Evolutionary conservation across 2,797 vertebrate species (phyloP), one percentile per base, ranked within the genome.

Genomic region (Platalea minor): DNA sequence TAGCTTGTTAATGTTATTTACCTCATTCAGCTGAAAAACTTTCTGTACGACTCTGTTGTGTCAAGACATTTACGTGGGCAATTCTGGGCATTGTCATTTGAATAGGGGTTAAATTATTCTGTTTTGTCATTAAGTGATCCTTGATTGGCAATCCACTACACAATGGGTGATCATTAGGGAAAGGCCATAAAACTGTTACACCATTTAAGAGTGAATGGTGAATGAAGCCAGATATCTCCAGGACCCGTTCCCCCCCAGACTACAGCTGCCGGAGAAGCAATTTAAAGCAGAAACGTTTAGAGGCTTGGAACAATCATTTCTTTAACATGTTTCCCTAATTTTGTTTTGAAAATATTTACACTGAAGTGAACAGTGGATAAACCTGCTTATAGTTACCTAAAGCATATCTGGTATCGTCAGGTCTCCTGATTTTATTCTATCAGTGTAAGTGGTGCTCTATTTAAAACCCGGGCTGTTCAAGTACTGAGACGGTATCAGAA

Each of bases 81-180:
- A 96, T 97, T 98, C 98, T 98, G 97, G 94, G 95, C 97, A 98
- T 97, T 98, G 98, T 98, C 96, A 97, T 97, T 96, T 91, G 98
- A 98, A 98, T 98, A 97, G 97, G 98, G 98, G 95, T 98, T 98
- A 98, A 98, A 98, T 98, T 98, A 98, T 97, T 98, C 98, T 98
- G 98, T 98, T 97, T 98, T 98, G 98, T 98, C 98, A 98, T 98
- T 98, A 98, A 98, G 98, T 98, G 98, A 97, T 98, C 97, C 98
- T 98, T 98, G 98, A 99, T 98, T 98, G 98, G 97, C 98, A 97
- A 98, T 98, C 97, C 98, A 96, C 96, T 88, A 80, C 97, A 98
- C 98, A 98, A 98, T 98, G 97, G 97, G 96, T 98, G 98, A 97
- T 98, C 98, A 98, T 98, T 98, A 98, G 97, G 96, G 97, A 98